Evolutionary conservation across 2,797 vertebrate species (phyloP), one percentile per base, ranked within the genome.

Genomic region (Amniataba percoides): DNA sequence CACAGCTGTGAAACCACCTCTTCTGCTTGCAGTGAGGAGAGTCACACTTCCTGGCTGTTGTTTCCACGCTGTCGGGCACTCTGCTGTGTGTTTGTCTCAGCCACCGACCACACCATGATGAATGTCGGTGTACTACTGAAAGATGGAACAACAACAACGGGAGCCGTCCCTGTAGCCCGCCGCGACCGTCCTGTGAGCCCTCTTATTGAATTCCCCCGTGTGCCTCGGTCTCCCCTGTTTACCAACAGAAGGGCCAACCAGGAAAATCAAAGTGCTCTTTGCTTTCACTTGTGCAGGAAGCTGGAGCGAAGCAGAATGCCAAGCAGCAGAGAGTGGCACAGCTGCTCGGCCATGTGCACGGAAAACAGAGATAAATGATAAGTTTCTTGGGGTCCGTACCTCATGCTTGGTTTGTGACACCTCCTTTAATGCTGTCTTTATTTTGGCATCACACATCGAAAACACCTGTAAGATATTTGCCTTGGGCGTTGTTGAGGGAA

Each of bases 241-340:
- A 93, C 89, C 87, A 88, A 92, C 90, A 83, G 63, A 86, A 57
- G 75, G 60, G 77, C 88, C 72, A 77, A 85, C 76, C 82, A 89
- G 89, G 80, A 94, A 90, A 88, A 92, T 92, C 74, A 92, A 89
- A 93, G 93, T 93, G 84, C 87, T 92, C 94, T 94, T 94, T 95
- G 92, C 94, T 87, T 91, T 89, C 78, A 62, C 90, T 93, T 83
- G 88, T 88, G 90, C 90, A 84, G 89, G 90, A 94, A 82, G 92
- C 86, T 34, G 77, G 83, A 93, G 88, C 86, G 39, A 85, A 89
- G 88, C 88, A 81, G 93, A 95, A 95, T 95, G 92, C 88, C 92
- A 95, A 95, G 91, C 92, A 95, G 93, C 76, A 72, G 70, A 81
- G 91, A 85, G 87, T 59, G 3, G 65, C 87, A 91, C 93, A 94